Percentiles rank a stretch among this genome's conserved stretches.
These are phyloP conservation scores for Tryphoninae sp. DNA, from an alignment of 2,888 invertebrate genomes.

Conservation along the genomic window DNA sequence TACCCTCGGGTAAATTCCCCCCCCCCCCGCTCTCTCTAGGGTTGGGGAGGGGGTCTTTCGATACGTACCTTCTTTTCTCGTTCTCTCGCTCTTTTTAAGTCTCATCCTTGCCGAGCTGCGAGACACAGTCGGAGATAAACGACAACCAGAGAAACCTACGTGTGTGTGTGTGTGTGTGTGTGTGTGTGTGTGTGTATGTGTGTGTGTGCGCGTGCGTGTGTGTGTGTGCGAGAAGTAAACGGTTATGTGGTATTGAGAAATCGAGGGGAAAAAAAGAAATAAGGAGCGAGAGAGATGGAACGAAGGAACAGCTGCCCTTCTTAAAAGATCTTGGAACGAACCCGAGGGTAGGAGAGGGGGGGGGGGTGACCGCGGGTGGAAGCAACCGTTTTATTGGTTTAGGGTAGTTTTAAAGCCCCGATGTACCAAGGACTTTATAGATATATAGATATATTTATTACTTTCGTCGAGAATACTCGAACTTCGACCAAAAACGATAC, in stretches of 20 bases:
- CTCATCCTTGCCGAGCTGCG: slow-evolving; percentile 13
- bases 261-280: slow-evolving; percentile 37
- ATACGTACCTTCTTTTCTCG: too few relatives aligned
- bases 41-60: too few relatives aligned
- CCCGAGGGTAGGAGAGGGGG: slow-evolving; percentile 39
- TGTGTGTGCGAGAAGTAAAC: slow-evolving; percentile 46
- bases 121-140: slow-evolving; percentile 27
- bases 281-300: slow-evolving; percentile 54
- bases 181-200: slow-evolving; percentile 17
- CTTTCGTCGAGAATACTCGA: slow-evolving; percentile 50
- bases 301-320: slow-evolving; percentile 66
- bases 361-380: slow-evolving; percentile 34
- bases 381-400: slow-evolving; percentile 73
- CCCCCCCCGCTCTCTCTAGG: neutral
- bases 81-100: neutral
- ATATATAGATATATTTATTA: slow-evolving; percentile 45
- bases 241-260: slow-evolving; percentile 46
- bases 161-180: slow-evolving; percentile 20
- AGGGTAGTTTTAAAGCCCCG: slow-evolving; percentile 69
- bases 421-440: slow-evolving; percentile 21
- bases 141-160: neutral
- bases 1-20: neutral
- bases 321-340: slow-evolving; percentile 60
- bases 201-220: slow-evolving; percentile 17
- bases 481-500: slow-evolving; percentile 6